Base-by-base conservation (phyloP, 2,888 invertebrate species). In the Cheilosia urbana region DNA sequence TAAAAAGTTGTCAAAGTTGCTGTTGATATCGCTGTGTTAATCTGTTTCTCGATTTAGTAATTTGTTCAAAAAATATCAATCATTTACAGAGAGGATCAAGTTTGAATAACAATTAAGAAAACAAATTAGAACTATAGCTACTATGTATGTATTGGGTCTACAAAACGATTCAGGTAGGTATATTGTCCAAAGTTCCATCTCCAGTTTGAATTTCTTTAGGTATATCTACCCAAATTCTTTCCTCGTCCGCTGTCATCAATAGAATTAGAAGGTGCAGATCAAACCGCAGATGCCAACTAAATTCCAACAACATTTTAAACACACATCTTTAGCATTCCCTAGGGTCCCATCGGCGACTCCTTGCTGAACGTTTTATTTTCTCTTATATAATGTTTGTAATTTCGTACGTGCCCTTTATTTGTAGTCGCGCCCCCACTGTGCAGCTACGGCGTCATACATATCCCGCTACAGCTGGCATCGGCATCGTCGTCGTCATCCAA, bases 391-490 rank as follows among this genome's bases (percentile, higher is more conserved):
- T 57, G 37, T 21, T 24, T 27, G 15, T 45, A 42, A 42, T 55
- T 55, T 27, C 24, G 47, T 6, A 42, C 21, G 9, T 51, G 6
- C 47, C 49, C 55, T 21, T 78, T 63, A 37, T 21, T 55, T 17
- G 55, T 17, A 42, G 15, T 4, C 5, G 15, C 60, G 69, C 63
- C 79, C 47, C 75, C 84, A 84, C 79, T 84, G 75, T 71, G 42
- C 27, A 19, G n/a, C 27, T n/a, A 58, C 58, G 30, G 24, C 15
- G 21, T 51, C 11, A 37, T 37, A 37, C 13, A 37, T 1, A 37
- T 37, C 9, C 37, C 9, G 30, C 47, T 24, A 71, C 69, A 65
- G 53, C 65, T 57, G 58, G 19, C 66, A 53, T 6, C 49, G 51
- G 15, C 66, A 53, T 30, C 30, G 30, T 6, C 30, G 30, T 6